Evolutionary conservation across 2,113 vertebrate species (phyloP).

Genomic region (Scophthalmus maximus): DNA sequence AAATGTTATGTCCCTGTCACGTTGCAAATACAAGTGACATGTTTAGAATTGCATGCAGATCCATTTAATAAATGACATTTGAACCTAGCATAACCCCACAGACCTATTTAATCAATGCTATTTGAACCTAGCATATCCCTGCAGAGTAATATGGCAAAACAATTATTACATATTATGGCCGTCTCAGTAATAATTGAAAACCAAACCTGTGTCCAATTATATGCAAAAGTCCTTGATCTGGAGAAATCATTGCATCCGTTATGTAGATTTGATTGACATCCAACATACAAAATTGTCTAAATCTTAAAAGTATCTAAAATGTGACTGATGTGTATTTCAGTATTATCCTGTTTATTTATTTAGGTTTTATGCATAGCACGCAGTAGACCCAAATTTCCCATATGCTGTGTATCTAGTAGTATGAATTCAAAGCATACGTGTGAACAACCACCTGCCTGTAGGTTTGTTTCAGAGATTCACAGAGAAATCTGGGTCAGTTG

Average conservation of each 20-base stretch:
- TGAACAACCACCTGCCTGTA: background rate
- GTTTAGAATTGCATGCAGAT: conserved; percentile 29
- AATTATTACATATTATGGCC: background rate
- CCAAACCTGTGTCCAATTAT: conserved; percentile 6
- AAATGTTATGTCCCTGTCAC: background rate
- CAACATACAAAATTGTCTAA: background rate
- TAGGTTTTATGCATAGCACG: conserved; percentile 10
- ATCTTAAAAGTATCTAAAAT: background rate
- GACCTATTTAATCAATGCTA: too few species aligned
- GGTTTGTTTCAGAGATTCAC: background rate
- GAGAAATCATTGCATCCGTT: background rate
- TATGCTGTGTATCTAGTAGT: background rate
- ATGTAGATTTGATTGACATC: background rate
- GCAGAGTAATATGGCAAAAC: conserved; percentile 20
- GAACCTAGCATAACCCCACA: conserved; percentile 22
- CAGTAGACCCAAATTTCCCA: background rate
- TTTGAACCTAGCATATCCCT: conserved; percentile 32
- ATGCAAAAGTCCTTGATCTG: background rate
- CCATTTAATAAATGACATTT: background rate
- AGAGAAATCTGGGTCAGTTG: conserved; percentile 40
- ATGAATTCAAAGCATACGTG: conserved; percentile 14
- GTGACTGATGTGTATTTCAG: background rate
- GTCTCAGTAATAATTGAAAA: background rate
- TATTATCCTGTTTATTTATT: background rate
- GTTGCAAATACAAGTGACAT: background rate